Base-by-base conservation (phyloP, 2,888 invertebrate genomes). In the Cataglyphis livida region DNA sequence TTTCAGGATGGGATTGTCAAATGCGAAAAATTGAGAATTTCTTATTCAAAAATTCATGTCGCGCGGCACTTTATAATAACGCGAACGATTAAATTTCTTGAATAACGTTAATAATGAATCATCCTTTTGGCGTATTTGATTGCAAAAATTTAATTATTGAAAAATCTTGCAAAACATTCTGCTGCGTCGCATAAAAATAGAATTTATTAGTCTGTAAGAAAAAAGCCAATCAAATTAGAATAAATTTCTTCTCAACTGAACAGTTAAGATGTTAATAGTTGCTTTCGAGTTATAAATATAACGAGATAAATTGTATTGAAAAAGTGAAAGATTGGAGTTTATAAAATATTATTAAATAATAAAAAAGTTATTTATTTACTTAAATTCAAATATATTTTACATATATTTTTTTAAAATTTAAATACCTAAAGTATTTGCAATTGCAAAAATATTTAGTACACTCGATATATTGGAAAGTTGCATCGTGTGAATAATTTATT, bases 1-100 rank as follows among this genome's bases (percentile, higher is more conserved):
- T 79, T 79, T 70, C 59, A 61, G 70, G 70, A 79, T 44, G 70
- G 59, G 59, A 44, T 79, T 79, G 61, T 79, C 78, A 70, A 70
- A 79, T 9, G 4, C n/a, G 44, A 59, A 79, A 79, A 79, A 70
- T 70, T 70, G 70, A 70, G 21, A 35, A 57, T 21, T 68, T 51
- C n/a, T 51, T 68, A 78, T 70, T 59, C 3, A 51, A 51, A 51
- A 70, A 59, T 78, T 18, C 32, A 15, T 41, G 15, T 68, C 41
- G 38, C n/a, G 15, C 28, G 5, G 0, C 7, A n/a, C 12, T 54
- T 51, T 12, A 15, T 4, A 59, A 9, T 18, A 28, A 28, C 25
- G 4, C 6, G 18, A 9, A 78, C 48, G 18, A 21, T 6, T 18
- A 44, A n/a, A 59, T 68, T 41, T 32, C 18, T 54, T 57, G 51